phyloP scores from a whole-genome alignment of 2,797 vertebrate species.

The Rhinella marina region DNA sequence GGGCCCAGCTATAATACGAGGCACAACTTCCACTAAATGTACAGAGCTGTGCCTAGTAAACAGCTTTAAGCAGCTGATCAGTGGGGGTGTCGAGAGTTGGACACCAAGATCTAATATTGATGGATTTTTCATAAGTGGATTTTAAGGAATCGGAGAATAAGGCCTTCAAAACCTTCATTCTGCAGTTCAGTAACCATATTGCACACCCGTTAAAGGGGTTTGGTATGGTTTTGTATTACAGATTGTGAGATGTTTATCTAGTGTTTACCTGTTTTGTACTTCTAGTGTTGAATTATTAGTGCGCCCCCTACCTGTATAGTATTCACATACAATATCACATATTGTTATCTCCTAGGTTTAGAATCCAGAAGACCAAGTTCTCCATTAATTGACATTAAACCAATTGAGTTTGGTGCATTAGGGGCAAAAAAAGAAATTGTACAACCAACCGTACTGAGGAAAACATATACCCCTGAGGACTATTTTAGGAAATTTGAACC shows the following conservation, averaged over 20 bases:
- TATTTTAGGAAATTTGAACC: conserved; percentile 88
- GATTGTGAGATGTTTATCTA: background rate
- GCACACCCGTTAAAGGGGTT: too few relatives aligned
- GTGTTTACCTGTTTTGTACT: background rate
- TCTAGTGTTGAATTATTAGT: background rate
- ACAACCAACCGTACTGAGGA: conserved; percentile 81
- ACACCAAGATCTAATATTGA: too few relatives aligned
- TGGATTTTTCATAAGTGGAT: too few relatives aligned
- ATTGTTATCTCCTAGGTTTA: conserved; percentile 72
- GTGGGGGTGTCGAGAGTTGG: too few relatives aligned
- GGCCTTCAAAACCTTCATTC: too few relatives aligned
- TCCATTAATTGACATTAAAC: conserved; percentile 82
- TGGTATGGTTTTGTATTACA: background rate
- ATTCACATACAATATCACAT: background rate
- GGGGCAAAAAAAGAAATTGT: conserved; percentile 85
- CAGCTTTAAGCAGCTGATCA: too few relatives aligned
- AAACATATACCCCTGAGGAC: conserved; percentile 79
- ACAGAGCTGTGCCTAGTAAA: too few relatives aligned
- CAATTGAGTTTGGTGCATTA: conserved; percentile 85
- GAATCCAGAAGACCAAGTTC: conserved; percentile 83
- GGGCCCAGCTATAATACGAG: too few relatives aligned
- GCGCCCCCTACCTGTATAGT: background rate
- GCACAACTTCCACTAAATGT: too few relatives aligned
- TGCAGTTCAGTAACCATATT: too few relatives aligned
- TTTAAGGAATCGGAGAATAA: too few relatives aligned